Evolutionary conservation across 2,797 vertebrate species (phyloP).

Genomic region (Lindbergichthys nudifrons): DNA sequence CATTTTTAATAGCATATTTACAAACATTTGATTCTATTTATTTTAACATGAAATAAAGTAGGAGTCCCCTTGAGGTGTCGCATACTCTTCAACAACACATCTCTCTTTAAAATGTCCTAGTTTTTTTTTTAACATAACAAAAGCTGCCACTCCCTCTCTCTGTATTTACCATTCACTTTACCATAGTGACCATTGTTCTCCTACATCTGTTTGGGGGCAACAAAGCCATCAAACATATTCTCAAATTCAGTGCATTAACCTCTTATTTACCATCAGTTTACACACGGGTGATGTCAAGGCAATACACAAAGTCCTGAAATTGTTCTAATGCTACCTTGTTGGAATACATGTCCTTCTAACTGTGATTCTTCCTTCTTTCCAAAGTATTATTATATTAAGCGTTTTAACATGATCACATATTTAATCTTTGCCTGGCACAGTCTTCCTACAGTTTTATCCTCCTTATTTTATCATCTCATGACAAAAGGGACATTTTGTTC

Average conservation of each 20-base stretch:
- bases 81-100: neutral
- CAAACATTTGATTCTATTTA: neutral
- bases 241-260: no score
- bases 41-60: slow-evolving; percentile 13
- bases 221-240: neutral
- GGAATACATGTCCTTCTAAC: neutral
- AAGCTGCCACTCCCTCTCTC: neutral
- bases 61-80: neutral
- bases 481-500: neutral
- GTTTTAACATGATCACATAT: neutral
- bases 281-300: neutral
- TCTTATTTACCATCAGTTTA: neutral
- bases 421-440: no score
- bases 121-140: neutral
- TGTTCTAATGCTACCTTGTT: no score
- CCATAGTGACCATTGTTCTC: neutral
- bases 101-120: neutral
- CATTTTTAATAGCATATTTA: no score
- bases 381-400: no score
- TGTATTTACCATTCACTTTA: neutral
- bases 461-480: no score
- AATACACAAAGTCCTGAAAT: neutral
- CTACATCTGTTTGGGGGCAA: rapidly evolving
- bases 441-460: neutral
- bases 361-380: neutral